phyloP scores from a whole-genome alignment of 2,888 invertebrate genomes.

The Tiphia femorata region DNA sequence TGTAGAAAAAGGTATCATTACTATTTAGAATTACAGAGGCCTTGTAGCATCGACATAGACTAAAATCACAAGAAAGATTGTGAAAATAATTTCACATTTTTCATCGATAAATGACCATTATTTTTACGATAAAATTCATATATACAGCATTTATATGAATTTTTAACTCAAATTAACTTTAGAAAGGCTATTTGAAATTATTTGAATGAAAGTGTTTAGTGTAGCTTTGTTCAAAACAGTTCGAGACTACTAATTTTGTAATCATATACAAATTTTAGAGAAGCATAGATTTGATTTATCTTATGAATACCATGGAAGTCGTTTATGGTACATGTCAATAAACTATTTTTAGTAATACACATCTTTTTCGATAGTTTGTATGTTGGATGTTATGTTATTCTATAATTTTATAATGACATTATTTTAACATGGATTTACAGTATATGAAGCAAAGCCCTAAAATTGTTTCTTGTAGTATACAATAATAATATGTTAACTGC shows the following conservation, averaged over 20 bases:
- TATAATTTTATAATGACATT: neutral
- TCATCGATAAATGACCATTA: no score
- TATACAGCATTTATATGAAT: no score
- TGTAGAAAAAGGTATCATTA: constrained; percentile 25
- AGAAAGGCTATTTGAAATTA: no score
- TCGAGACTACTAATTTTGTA: no score
- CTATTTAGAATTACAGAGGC: constrained; percentile 37
- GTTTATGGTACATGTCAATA: no score
- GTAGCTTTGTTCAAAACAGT: neutral
- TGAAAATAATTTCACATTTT: neutral
- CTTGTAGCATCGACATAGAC: no score
- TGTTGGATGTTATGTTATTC: neutral
- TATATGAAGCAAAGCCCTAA: constrained; percentile 7
- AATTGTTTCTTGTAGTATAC: constrained; percentile 16
- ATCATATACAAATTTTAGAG: neutral
- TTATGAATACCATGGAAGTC: no score
- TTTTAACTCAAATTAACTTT: no score
- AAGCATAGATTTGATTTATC: neutral
- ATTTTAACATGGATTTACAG: neutral
- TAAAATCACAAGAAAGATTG: neutral
- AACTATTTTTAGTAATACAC: neutral
- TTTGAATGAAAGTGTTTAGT: neutral
- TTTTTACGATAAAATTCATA: no score
- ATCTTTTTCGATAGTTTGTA: neutral
- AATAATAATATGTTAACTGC: no score